Evolutionary conservation across 1,140 invertebrate genomes (phyloP).

Genomic region (Phthorimaea operculella): DNA sequence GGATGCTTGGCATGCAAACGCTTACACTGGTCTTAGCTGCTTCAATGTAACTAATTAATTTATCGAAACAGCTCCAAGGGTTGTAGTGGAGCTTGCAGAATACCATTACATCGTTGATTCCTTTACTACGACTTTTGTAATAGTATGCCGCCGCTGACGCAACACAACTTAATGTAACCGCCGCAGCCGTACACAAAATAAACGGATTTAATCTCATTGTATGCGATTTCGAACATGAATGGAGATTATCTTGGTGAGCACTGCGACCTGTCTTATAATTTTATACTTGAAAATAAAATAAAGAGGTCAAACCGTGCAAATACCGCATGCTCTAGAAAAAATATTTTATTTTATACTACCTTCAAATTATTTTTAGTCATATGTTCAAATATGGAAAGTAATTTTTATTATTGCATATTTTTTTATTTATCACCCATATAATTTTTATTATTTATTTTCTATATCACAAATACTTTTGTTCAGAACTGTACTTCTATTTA

Average conservation of each 20-base stretch:
- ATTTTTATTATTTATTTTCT: no score
- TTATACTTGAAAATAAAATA: constrained; percentile 50
- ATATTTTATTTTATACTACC: constrained; percentile 33
- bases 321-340: constrained; percentile 7
- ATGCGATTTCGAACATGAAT: constrained; percentile 53
- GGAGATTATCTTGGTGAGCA: constrained; percentile 18
- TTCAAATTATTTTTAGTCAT: constrained; percentile 17
- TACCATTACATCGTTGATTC: constrained; percentile 61
- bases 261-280: constrained; percentile 41
- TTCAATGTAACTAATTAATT: constrained; percentile 53
- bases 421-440: no score
- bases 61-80: constrained; percentile 56
- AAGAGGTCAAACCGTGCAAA: constrained; percentile 32
- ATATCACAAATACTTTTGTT: no score
- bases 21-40: constrained; percentile 40
- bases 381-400: no score
- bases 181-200: constrained; percentile 46
- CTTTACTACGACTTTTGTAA: constrained; percentile 47
- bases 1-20: constrained; percentile 60
- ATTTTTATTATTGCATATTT: no score
- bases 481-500: no score
- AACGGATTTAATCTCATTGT: constrained; percentile 54
- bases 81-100: constrained; percentile 61
- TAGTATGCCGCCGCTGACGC: constrained; percentile 53
- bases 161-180: constrained; percentile 49